Percentiles rank a stretch among this genome's conserved stretches.
phyloP scores from a whole-genome alignment of 1,140 invertebrate genomes.

The Odontomachus brunneus region DNA sequence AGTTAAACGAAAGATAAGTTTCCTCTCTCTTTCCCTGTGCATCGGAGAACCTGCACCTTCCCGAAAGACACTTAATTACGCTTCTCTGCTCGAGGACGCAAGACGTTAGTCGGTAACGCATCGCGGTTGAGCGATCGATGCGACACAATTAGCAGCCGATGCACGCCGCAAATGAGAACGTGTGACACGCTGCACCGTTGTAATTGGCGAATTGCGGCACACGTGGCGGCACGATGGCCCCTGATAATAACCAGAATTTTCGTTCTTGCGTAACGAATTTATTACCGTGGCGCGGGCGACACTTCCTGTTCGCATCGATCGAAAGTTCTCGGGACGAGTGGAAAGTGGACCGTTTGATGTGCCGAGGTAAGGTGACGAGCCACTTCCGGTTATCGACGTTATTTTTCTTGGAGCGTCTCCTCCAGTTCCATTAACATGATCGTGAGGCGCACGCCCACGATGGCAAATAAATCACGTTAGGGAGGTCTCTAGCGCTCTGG shows the following conservation, averaged over 20 bases:
- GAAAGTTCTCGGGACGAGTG: constrained; percentile 16
- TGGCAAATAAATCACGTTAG: constrained; percentile 9
- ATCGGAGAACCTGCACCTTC: not conserved
- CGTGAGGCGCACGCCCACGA: not conserved
- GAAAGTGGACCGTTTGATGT: constrained; percentile 7
- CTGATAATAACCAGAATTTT: constrained; percentile 40
- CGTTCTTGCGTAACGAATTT: constrained; percentile 25
- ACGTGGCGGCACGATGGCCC: constrained; percentile 1
- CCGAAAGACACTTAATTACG: not conserved
- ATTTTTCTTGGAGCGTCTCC: constrained; percentile 25
- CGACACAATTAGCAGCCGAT: constrained; percentile 46
- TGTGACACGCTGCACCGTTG: constrained; percentile 24
- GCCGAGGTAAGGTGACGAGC: not conserved
- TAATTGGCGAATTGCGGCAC: constrained; percentile 56
- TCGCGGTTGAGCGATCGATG: constrained; percentile 36
- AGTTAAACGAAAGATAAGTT: too few relatives aligned
- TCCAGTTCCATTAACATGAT: constrained; percentile 4
- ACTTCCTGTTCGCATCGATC: constrained; percentile 14
- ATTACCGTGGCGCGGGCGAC: not conserved
- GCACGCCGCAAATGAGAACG: constrained; percentile 35
- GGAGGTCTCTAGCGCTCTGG: not conserved
- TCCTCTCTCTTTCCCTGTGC: too few relatives aligned
- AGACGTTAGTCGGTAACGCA: constrained; percentile 7
- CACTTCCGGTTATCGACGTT: constrained; percentile 3
- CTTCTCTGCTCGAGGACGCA: not conserved